Conservation (phyloP, 2,888 invertebrate species). For the Leucophenga maculata region DNA sequence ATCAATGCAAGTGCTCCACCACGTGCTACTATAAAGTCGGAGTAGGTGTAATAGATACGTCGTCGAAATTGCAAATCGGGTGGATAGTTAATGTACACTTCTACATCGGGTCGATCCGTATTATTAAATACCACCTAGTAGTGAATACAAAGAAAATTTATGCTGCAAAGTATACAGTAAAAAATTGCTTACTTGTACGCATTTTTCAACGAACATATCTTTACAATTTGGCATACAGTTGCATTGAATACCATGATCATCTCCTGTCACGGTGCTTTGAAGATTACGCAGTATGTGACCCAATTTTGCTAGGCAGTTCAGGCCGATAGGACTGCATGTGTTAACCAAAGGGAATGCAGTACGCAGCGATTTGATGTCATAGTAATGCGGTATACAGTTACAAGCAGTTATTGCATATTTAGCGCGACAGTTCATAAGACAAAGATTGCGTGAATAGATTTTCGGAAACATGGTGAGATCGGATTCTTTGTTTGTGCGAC, state of each 20-base stretch:
- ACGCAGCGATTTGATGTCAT: constrained; percentile 4
- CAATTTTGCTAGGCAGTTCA: constrained; percentile 28
- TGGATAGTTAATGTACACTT: constrained; percentile 20
- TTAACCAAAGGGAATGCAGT: neutral
- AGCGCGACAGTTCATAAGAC: constrained; percentile 36
- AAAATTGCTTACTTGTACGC: neutral
- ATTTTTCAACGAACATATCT: constrained; percentile 1
- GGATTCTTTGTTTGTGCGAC: constrained; percentile 23
- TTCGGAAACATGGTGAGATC: constrained; percentile 28
- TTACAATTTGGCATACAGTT: constrained; percentile 35
- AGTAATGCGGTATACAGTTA: constrained; percentile 38
- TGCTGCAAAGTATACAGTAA: too few species aligned
- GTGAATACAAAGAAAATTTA: too few species aligned
- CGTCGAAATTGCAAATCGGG: constrained; percentile 23
- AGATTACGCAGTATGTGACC: constrained; percentile 21
- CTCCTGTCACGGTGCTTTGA: constrained; percentile 3
- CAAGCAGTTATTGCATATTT: constrained; percentile 23
- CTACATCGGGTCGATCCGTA: neutral
- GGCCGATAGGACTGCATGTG: constrained; percentile 27
- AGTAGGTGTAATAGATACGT: constrained; percentile 23
- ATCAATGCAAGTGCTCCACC: constrained; percentile 30
- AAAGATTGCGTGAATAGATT: constrained; percentile 34
- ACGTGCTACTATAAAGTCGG: constrained; percentile 31
- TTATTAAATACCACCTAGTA: too few species aligned
- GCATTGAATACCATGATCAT: constrained; percentile 16